These are phyloP conservation scores for Silurus meridionalis DNA, from an alignment of 2,113 vertebrate genomes.

Conservation along the genomic window DNA sequence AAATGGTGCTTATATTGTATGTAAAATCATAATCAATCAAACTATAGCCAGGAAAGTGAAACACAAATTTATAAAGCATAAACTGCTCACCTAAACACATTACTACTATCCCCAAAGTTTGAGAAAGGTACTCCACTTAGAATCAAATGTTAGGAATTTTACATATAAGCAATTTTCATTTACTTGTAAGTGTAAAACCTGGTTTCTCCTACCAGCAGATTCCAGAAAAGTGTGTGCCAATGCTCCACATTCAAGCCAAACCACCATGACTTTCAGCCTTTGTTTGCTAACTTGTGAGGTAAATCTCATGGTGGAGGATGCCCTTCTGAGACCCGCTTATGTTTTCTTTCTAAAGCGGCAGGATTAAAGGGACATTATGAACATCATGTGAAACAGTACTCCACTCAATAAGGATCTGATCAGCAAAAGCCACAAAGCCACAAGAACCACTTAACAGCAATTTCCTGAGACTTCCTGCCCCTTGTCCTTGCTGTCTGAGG, in stretches of 20 bases:
- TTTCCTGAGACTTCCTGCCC: slow-evolving; percentile 61
- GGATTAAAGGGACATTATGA: slow-evolving; percentile 33
- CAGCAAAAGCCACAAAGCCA: slow-evolving; percentile 72
- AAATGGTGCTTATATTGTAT: neutral
- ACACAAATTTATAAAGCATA: neutral
- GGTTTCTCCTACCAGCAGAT: slow-evolving; percentile 4
- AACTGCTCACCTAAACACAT: neutral
- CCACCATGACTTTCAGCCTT: slow-evolving; percentile 20
- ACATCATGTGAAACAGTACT: slow-evolving; percentile 52
- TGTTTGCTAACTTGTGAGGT: slow-evolving; percentile 32
- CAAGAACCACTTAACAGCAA: slow-evolving; percentile 71
- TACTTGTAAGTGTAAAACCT: neutral
- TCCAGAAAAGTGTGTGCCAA: slow-evolving; percentile 9
- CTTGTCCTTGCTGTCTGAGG: slow-evolving; percentile 7
- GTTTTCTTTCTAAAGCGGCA: slow-evolving; percentile 8
- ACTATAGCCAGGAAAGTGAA: neutral
- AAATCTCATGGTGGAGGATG: slow-evolving; percentile 11
- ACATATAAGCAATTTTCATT: slow-evolving; percentile 42
- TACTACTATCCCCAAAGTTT: neutral
- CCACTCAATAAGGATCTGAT: slow-evolving; percentile 56
- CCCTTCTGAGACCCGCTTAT: neutral
- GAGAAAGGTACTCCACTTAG: neutral
- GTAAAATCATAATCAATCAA: neutral
- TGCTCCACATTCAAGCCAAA: slow-evolving; percentile 15
- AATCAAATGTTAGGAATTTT: slow-evolving; percentile 26